Conservation (phyloP, 2,113 vertebrate species). For the Mastomys natalensis region DNA sequence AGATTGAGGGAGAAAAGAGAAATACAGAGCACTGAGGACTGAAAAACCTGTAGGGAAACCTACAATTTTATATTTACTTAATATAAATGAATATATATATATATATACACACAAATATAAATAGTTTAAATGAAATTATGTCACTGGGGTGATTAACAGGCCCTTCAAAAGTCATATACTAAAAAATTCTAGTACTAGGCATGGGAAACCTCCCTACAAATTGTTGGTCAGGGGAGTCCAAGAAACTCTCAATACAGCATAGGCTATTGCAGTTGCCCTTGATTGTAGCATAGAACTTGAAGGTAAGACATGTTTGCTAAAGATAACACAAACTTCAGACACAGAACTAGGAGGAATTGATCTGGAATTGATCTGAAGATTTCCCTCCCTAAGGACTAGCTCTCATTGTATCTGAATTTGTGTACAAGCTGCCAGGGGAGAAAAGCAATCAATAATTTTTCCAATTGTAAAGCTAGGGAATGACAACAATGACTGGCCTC, state of each 20-base stretch:
- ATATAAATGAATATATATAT: background rate
- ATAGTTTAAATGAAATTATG: background rate
- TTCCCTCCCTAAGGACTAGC: background rate
- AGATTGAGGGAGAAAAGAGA: background rate
- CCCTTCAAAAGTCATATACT: background rate
- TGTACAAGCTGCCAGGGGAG: background rate
- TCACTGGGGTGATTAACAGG: background rate
- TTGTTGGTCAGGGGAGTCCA: background rate
- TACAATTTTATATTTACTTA: background rate
- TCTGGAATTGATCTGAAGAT: background rate
- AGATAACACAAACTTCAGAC: background rate
- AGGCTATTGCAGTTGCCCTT: background rate
- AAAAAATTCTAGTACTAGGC: background rate
- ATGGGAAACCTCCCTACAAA: background rate
- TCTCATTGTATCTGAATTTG: background rate
- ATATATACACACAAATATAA: background rate
- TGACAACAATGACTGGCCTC: background rate
- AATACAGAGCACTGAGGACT: background rate
- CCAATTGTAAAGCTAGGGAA: background rate
- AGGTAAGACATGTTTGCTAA: background rate
- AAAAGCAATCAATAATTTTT: background rate
- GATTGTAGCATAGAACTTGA: background rate
- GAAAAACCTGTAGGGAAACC: background rate
- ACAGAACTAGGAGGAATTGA: background rate
- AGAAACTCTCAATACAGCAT: background rate